A percentile compares a stretch with the other conserved stretches of the same genome.
Conservation (phyloP, 2,888 invertebrate species). For the Tetropium fuscum region DNA sequence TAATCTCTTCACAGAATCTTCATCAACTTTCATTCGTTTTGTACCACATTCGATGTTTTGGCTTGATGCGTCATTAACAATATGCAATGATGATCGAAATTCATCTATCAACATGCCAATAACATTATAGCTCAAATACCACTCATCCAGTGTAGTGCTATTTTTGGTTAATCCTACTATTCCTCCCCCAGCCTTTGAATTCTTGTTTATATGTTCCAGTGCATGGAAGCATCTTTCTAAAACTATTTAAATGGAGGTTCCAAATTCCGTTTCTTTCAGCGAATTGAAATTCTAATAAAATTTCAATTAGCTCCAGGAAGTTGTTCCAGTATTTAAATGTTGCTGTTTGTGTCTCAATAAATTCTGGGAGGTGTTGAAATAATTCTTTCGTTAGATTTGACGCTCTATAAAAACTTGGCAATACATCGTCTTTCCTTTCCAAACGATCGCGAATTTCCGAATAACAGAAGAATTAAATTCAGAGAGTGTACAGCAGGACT, state of each 20-base stretch:
- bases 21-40: slow-evolving; percentile 1
- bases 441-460: neutral
- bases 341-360: slow-evolving; percentile 22
- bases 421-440: neutral
- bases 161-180: slow-evolving; percentile 17
- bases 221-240: slow-evolving; percentile 38
- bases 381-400: slow-evolving; percentile 6
- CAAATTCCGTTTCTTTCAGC: slow-evolving; percentile 32
- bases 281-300: slow-evolving; percentile 30
- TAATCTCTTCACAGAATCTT: neutral
- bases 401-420: slow-evolving; percentile 9
- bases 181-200: slow-evolving; percentile 23
- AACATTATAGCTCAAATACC: slow-evolving; percentile 37
- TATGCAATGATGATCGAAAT: neutral
- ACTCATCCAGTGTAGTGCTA: slow-evolving; percentile 33
- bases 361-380: slow-evolving; percentile 21
- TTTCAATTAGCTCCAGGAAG: slow-evolving; percentile 27
- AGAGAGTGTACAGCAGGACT: slow-evolving; percentile 21
- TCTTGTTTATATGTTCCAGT: slow-evolving; percentile 34
- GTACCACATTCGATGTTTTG: neutral
- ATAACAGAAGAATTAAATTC: slow-evolving; percentile 7
- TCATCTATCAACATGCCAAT: slow-evolving; percentile 23
- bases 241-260: slow-evolving; percentile 30
- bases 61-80: neutral
- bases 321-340: slow-evolving; percentile 29